A percentile compares a stretch with the other conserved stretches of the same genome.
Evolutionary conservation across 2,797 vertebrate genomes (phyloP).

Genomic region (Malurus leucopterus): DNA sequence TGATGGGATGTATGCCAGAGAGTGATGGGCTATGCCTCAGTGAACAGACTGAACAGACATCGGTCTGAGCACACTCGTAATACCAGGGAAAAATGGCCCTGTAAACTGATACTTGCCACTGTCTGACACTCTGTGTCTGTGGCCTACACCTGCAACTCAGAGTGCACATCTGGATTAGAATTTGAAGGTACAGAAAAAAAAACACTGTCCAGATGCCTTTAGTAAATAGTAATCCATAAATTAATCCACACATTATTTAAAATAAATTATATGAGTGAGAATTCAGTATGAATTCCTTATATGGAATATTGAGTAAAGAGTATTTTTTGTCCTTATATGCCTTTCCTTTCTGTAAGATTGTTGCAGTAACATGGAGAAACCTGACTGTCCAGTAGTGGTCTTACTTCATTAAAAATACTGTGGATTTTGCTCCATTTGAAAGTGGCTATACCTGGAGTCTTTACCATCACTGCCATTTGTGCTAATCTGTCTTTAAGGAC

Average conservation of each 20-base stretch:
- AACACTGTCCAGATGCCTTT: not conserved
- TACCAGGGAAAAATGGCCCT: not conserved
- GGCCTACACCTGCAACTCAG: not conserved
- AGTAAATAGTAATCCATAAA: not conserved
- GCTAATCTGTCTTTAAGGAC: not conserved
- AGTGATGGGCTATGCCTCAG: not conserved
- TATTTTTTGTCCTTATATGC: not conserved
- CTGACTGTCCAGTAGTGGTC: not conserved
- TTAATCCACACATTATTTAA: not conserved
- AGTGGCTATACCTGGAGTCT: not conserved
- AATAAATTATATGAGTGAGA: not conserved
- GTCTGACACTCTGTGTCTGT: not conserved
- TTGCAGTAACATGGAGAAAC: not conserved
- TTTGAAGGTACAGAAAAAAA: not conserved
- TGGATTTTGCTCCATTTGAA: not conserved
- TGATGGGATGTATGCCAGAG: not conserved
- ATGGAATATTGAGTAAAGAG: not conserved
- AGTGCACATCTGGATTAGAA: not conserved
- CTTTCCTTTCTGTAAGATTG: not conserved
- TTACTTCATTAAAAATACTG: not conserved
- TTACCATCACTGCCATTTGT: rapidly evolving
- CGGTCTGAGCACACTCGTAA: not conserved
- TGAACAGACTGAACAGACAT: rapidly evolving
- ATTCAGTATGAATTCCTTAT: not conserved
- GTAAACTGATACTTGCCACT: not conserved